Percentiles rank a stretch among this genome's conserved stretches.
These are phyloP conservation scores for Coregonus suidteri DNA, from an alignment of 2,797 vertebrate species.

Conservation along the genomic window DNA sequence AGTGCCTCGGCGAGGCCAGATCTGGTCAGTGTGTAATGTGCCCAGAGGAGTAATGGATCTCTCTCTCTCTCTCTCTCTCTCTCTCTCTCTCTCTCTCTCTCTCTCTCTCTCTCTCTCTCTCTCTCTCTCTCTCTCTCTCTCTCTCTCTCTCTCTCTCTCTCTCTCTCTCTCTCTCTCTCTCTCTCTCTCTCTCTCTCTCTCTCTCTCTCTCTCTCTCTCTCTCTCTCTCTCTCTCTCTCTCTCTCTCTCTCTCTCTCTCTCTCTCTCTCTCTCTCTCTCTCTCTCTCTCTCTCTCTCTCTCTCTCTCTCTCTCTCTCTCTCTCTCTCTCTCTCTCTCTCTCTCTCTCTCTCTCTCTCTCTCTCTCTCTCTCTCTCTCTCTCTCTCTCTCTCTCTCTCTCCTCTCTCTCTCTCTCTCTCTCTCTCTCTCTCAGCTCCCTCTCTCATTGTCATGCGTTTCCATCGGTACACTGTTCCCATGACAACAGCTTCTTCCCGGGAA, in stretches of 20 bases:
- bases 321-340: not conserved
- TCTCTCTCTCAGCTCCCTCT: not conserved
- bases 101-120: not conserved
- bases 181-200: not conserved
- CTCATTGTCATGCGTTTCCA: conserved; percentile 49
- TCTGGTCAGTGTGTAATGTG: not conserved
- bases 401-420: not conserved
- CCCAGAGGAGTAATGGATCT: not conserved
- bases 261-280: not conserved
- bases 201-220: not conserved
- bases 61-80: not conserved
- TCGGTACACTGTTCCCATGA: conserved; percentile 57
- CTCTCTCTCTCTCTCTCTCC: too few relatives aligned
- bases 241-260: not conserved
- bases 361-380: not conserved
- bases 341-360: not conserved
- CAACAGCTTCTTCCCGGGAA: conserved; percentile 45
- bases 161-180: not conserved
- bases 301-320: too few relatives aligned
- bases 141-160: not conserved
- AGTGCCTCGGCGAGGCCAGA: not conserved
- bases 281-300: not conserved
- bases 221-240: not conserved
- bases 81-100: not conserved
- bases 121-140: not conserved